phyloP scores from a whole-genome alignment of 2,113 vertebrate species.

The Excalfactoria chinensis region DNA sequence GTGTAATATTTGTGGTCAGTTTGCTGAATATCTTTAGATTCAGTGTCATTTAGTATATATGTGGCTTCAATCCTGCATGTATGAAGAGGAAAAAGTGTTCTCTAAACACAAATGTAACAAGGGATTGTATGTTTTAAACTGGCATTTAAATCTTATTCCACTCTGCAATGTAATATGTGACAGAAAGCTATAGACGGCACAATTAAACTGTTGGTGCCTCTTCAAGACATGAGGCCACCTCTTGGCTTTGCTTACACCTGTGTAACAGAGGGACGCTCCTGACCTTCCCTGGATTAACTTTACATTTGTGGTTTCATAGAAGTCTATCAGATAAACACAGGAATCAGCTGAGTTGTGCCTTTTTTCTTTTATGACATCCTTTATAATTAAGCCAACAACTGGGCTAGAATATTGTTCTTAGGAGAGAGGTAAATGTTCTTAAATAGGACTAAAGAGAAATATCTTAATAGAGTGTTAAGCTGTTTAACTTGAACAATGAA shows the following conservation, averaged over 20 bases:
- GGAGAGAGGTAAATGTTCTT: background rate
- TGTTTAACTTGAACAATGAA: background rate
- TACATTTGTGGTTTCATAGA: background rate
- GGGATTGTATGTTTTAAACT: background rate
- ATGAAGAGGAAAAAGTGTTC: background rate
- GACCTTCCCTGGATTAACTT: background rate
- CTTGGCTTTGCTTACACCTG: background rate
- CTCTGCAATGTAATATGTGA: background rate
- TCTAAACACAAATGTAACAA: background rate
- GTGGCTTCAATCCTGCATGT: background rate
- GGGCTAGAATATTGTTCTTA: background rate
- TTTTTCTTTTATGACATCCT: background rate
- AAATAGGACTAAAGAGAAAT: background rate
- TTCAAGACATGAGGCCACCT: background rate
- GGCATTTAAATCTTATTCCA: conserved; percentile 11
- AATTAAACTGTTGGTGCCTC: background rate
- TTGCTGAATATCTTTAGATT: background rate
- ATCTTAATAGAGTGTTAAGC: background rate
- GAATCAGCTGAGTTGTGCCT: background rate
- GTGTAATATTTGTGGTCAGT: background rate
- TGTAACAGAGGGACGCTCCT: background rate
- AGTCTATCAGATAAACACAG: background rate
- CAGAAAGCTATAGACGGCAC: background rate
- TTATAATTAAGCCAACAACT: background rate
- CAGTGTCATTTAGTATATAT: background rate